These are phyloP conservation scores for Mythimna albipuncta DNA, from an alignment of 2,888 invertebrate species.

Conservation along the genomic window DNA sequence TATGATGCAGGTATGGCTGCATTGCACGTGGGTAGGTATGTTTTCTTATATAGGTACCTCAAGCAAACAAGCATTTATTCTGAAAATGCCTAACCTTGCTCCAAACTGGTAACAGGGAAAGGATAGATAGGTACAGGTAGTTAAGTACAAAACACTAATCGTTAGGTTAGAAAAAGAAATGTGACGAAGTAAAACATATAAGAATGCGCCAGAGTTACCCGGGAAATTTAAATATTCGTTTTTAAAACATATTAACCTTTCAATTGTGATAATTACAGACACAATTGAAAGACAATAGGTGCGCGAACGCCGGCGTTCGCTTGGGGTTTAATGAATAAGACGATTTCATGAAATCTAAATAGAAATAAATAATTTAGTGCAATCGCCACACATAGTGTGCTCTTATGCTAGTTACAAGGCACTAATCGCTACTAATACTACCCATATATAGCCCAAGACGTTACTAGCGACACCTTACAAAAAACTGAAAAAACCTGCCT, in stretches of 20 bases:
- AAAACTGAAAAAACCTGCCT: no score
- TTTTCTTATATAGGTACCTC: background rate
- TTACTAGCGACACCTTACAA: no score
- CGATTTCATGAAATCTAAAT: background rate
- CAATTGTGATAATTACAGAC: no score
- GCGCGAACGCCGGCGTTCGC: no score
- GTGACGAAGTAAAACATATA: background rate
- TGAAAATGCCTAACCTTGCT: background rate
- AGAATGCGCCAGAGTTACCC: background rate
- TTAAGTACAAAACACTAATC: background rate
- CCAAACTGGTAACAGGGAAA: background rate
- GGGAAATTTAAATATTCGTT: background rate
- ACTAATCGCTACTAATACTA: no score
- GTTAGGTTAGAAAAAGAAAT: background rate
- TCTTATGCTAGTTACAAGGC: no score
- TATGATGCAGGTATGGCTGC: background rate
- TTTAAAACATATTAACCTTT: background rate
- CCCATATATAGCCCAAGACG: no score
- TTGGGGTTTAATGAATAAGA: no score
- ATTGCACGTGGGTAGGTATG: background rate
- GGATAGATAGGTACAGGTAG: no score
- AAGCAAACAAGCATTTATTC: background rate
- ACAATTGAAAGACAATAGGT: no score
- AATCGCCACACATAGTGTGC: no score
- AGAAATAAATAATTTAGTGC: background rate